phyloP scores from a whole-genome alignment of 2,113 vertebrate species.

The Callipepla squamata region DNA sequence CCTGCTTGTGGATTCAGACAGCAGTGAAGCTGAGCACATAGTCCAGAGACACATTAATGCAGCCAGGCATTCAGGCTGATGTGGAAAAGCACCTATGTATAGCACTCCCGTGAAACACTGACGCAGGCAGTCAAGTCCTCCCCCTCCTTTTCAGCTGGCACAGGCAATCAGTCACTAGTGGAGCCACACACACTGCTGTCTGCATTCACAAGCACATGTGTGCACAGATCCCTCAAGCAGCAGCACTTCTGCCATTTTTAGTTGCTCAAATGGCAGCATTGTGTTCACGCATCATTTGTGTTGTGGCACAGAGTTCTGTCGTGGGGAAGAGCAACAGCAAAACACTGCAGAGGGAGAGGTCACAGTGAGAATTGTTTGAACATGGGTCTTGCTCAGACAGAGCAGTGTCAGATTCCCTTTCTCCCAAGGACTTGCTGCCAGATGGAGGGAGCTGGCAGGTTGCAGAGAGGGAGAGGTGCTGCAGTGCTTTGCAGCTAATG shows the following conservation, averaged over 20 bases:
- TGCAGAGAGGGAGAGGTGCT: background rate
- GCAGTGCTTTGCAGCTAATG: background rate
- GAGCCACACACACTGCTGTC: background rate
- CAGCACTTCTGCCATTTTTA: background rate
- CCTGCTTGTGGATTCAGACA: rapidly evolving
- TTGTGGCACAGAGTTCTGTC: background rate
- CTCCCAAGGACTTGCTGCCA: rapidly evolving
- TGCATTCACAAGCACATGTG: background rate
- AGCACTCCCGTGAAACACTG: background rate
- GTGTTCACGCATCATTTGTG: rapidly evolving
- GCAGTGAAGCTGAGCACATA: background rate
- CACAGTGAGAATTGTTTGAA: rapidly evolving
- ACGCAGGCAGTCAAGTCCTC: too few species aligned
- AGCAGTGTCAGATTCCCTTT: background rate
- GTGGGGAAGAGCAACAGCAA: background rate
- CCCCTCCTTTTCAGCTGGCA: background rate
- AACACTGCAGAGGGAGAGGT: background rate
- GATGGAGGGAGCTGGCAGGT: background rate
- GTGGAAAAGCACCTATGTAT: rapidly evolving
- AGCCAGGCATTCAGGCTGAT: rapidly evolving
- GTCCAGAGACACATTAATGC: background rate
- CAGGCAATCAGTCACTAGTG: background rate
- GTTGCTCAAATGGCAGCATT: rapidly evolving
- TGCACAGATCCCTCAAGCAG: background rate
- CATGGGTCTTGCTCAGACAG: background rate